phyloP scores from a whole-genome alignment of 2,113 vertebrate species.

The Rafetus swinhoei region DNA sequence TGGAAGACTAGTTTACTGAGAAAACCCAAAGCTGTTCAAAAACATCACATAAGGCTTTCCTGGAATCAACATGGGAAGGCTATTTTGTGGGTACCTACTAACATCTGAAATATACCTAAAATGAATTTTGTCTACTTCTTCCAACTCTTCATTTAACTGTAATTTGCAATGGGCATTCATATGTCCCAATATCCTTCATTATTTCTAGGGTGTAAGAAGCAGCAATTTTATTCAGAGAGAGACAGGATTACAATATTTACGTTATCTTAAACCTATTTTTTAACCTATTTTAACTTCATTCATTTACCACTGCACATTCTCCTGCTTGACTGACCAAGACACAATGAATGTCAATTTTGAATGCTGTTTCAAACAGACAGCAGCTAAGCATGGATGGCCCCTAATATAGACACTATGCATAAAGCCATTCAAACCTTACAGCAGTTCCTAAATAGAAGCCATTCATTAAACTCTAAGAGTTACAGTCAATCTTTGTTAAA shows the following conservation, averaged over 20 bases:
- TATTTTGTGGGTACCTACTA: slow-evolving; percentile 31
- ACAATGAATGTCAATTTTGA: not conserved
- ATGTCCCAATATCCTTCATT: not conserved
- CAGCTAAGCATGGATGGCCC: not conserved
- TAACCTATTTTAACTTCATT: not conserved
- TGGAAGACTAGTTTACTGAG: slow-evolving; percentile 17
- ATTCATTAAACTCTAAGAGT: slow-evolving; percentile 9
- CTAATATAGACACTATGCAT: not conserved
- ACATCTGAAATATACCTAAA: not conserved
- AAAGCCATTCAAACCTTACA: not conserved
- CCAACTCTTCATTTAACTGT: not conserved
- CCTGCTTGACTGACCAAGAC: not conserved
- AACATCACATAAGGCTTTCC: not conserved
- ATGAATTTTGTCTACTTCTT: not conserved
- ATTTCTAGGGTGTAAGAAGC: not conserved
- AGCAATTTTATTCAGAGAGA: not conserved
- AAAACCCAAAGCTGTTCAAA: slow-evolving; percentile 38
- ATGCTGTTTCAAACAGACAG: not conserved
- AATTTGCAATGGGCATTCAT: not conserved
- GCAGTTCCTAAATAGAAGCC: not conserved
- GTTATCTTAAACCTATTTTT: not conserved
- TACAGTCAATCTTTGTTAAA: not conserved
- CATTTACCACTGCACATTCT: not conserved
- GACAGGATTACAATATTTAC: not conserved
- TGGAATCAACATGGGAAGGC: not conserved